phyloP scores from a whole-genome alignment of 2,797 vertebrate species.

The Limosa lapponica region DNA sequence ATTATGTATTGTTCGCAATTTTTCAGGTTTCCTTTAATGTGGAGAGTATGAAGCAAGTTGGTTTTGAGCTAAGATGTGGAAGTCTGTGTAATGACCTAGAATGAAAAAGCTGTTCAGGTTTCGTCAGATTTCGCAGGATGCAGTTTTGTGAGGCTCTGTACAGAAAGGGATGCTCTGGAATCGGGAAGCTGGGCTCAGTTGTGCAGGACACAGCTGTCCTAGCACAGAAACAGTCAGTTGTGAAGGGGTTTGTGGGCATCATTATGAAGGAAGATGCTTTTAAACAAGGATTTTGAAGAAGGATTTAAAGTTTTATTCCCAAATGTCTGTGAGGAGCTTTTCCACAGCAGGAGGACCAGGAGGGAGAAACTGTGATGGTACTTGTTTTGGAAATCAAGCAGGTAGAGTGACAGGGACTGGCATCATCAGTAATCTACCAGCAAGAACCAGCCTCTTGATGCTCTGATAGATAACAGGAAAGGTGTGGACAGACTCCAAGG shows the following conservation, averaged over 20 bases:
- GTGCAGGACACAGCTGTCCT: background rate
- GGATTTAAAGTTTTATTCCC: background rate
- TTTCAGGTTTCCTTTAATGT: background rate
- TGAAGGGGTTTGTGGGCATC: background rate
- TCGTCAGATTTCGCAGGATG: background rate
- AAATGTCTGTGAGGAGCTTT: background rate
- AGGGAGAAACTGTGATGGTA: background rate
- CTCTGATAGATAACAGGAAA: background rate
- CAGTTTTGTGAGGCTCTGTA: background rate
- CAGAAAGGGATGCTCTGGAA: background rate
- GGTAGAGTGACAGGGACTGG: background rate
- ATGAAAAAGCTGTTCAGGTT: background rate
- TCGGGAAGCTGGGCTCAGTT: background rate
- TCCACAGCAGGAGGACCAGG: background rate
- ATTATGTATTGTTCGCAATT: background rate
- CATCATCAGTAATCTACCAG: background rate
- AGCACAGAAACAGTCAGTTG: background rate
- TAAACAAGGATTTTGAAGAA: background rate
- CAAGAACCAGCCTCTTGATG: background rate
- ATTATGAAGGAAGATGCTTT: background rate
- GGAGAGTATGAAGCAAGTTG: background rate
- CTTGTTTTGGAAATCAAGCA: constrained; percentile 12
- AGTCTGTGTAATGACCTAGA: background rate
- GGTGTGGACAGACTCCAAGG: background rate
- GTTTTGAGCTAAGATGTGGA: background rate